These are phyloP conservation scores for Hydrolagus affinis DNA, from an alignment of 2,113 vertebrate species.

Conservation along the genomic window DNA sequence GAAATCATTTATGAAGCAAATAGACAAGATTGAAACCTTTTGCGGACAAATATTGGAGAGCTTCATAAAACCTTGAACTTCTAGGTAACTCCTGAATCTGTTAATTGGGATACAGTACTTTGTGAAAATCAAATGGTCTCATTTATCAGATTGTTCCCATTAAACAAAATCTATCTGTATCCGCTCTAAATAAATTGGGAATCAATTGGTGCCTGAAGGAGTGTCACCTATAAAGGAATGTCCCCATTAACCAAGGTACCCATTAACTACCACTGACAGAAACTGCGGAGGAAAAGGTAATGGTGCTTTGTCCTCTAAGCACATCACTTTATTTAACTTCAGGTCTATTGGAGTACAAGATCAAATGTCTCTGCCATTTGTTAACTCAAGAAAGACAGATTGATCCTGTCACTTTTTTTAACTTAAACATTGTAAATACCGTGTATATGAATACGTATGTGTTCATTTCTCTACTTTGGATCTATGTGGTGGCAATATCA, in stretches of 20 bases:
- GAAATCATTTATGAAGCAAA: neutral
- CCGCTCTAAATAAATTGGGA: neutral
- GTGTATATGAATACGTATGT: no score
- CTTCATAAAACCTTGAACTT: neutral
- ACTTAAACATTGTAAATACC: no score
- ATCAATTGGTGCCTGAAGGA: neutral
- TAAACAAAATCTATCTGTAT: constrained; percentile 15
- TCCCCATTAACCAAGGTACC: neutral
- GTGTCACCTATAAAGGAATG: neutral
- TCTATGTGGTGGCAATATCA: no score
- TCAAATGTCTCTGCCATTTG: no score
- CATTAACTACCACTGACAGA: neutral
- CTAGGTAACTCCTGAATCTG: neutral
- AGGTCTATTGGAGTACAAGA: neutral
- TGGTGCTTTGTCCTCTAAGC: neutral
- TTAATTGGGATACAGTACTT: neutral
- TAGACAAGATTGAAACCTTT: no score
- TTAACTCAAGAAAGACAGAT: no score
- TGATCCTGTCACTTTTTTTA: no score
- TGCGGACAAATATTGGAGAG: neutral
- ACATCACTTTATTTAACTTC: neutral
- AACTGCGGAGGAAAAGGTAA: neutral
- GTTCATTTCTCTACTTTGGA: no score
- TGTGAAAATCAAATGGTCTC: neutral
- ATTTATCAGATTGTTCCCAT: constrained; percentile 14